Base-by-base conservation (phyloP, 2,113 vertebrate genomes). In the Alligator mississippiensis region DNA sequence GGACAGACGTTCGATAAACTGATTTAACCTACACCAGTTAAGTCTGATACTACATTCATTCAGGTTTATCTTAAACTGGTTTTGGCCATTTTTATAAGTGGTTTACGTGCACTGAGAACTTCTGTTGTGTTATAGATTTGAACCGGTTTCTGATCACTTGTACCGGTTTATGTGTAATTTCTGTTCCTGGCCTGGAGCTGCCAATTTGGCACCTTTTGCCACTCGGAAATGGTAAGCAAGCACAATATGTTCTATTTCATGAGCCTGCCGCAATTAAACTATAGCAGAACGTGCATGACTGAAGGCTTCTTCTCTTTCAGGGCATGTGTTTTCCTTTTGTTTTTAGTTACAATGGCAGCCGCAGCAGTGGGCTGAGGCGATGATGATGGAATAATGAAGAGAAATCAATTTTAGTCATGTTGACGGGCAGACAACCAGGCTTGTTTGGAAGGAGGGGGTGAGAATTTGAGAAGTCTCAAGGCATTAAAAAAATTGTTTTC, bases 381-480 rank as follows among this genome's bases (percentile, higher is more conserved):
- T 8, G 34, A 47, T 16, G 21, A 85, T 59, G 78, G 85, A 92
- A 82, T 10, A 78, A 68, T 55, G 76, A 30, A 59, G 84, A 78
- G 84, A 94, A 87, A 81, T 78, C 30, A 60, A 54, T n/a, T 75
- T 80, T 63, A 84, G n/a, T 12, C 9, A 64, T 93, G 86, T 77
- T 58, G 28, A 72, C 19, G 63, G 59, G 74, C 88, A 90, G 74
- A 88, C 17, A 19, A 10, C 75, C 87, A 83, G 16, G 55, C 60
- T 92, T 47, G 3, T 27, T 76, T 85, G 84, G 82, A 87, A 80
- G 63, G 63, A 14, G 38, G 76, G 38, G 76, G 75, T 87, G 64
- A 88, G 77, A 87, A 93, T 55, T 77, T 64, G 90, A 89, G 86
- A 93, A 89, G 19, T 60, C 93, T 91, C 84, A 18, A 59, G 86